A percentile compares a stretch with the other conserved stretches of the same genome.
These are phyloP conservation scores for Drosophila pachea DNA, from an alignment of 1,140 invertebrate species.

Conservation along the genomic window DNA sequence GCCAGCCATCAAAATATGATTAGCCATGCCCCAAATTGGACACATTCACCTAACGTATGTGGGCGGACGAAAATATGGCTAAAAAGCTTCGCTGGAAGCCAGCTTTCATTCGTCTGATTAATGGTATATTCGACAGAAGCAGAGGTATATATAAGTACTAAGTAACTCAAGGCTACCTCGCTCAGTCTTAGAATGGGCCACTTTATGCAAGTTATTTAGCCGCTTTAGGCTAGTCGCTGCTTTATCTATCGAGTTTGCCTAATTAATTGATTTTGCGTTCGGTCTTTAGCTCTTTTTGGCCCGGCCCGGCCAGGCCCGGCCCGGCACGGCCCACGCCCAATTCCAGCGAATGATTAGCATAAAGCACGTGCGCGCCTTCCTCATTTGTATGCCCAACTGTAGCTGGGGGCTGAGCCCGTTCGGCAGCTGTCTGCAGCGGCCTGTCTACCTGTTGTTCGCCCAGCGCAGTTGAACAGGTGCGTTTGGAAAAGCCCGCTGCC, in stretches of 20 bases:
- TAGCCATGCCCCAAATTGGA: conserved; percentile 45
- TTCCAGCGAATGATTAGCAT: conserved; percentile 71
- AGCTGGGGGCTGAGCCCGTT: conserved; percentile 24
- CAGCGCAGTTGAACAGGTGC: conserved; percentile 73
- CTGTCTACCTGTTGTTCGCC: conserved; percentile 65
- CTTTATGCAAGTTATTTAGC: not conserved
- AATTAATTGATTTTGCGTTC: conserved; percentile 47
- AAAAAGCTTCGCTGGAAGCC: no score
- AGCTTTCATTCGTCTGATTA: not conserved
- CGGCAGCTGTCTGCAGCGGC: conserved; percentile 30
- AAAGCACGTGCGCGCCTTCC: conserved; percentile 67
- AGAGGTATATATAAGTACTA: no score
- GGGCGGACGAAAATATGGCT: conserved; percentile 35
- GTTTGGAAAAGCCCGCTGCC: conserved; percentile 46
- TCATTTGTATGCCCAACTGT: conserved; percentile 64
- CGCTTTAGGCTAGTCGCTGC: conserved; percentile 14
- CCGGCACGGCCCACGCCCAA: conserved; percentile 57
- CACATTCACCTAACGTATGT: conserved; percentile 29
- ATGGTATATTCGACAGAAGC: no score
- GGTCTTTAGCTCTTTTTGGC: conserved; percentile 2
- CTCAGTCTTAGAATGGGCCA: no score
- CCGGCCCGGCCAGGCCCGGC: conserved; percentile 13
- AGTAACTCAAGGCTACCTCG: no score
- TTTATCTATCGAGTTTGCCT: conserved; percentile 40
- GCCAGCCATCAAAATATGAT: conserved; percentile 37